Percentiles rank a stretch among this genome's conserved stretches.
phyloP scores from a whole-genome alignment of 2,888 invertebrate species.

The Leptinotarsa rubiginosa region DNA sequence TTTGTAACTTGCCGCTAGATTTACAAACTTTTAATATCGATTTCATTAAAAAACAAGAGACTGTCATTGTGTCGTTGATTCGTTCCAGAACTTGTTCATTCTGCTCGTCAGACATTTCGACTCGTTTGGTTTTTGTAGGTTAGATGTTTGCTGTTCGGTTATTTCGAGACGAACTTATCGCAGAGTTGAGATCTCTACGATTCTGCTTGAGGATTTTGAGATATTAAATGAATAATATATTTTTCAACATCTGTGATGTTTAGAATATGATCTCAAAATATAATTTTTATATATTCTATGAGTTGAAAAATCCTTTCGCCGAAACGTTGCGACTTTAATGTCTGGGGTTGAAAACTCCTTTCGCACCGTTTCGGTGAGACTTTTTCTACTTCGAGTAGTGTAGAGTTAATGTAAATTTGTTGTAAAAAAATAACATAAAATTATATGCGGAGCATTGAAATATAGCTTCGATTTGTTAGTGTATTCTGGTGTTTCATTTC shows the following conservation, averaged over 20 bases:
- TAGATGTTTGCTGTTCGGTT: slow-evolving; percentile 27
- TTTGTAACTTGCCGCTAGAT: no score
- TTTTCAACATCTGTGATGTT: slow-evolving; percentile 76
- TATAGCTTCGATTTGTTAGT: slow-evolving; percentile 60
- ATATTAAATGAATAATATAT: slow-evolving; percentile 58
- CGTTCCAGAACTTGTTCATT: neutral
- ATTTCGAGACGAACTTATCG: slow-evolving; percentile 41
- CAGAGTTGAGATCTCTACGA: slow-evolving; percentile 55
- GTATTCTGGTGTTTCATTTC: slow-evolving; percentile 47
- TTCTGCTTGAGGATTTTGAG: slow-evolving; percentile 55
- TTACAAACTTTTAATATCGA: no score
- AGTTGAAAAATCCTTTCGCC: slow-evolving; percentile 33
- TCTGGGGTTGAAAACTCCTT: neutral
- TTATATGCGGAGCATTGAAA: slow-evolving; percentile 56
- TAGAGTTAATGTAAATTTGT: slow-evolving; percentile 56
- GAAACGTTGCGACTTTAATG: slow-evolving; percentile 9
- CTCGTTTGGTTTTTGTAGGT: slow-evolving; percentile 32
- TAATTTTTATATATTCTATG: slow-evolving; percentile 55
- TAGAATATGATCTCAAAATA: slow-evolving; percentile 70
- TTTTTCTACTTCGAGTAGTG: slow-evolving; percentile 37
- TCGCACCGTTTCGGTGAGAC: slow-evolving; percentile 28
- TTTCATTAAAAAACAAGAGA: neutral
- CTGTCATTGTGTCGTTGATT: neutral
- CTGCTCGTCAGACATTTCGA: slow-evolving; percentile 9
- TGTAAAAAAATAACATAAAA: slow-evolving; percentile 57